These are phyloP conservation scores for Zeugodacus cucurbitae DNA, from an alignment of 1,140 invertebrate species.

Conservation along the genomic window DNA sequence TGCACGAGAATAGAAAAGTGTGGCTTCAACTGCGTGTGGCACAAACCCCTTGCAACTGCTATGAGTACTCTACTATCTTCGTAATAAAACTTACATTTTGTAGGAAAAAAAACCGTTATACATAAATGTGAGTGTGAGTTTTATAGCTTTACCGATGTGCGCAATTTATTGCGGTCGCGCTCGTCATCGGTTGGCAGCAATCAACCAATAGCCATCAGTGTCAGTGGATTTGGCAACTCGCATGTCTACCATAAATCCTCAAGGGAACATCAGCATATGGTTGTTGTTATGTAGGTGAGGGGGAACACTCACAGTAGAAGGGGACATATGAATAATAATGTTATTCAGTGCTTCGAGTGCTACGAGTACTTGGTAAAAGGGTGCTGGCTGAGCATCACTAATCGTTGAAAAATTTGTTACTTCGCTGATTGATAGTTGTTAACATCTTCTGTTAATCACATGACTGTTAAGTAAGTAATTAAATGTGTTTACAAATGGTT, in stretches of 20 bases:
- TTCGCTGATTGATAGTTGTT: slow-evolving; percentile 22
- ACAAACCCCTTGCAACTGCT: neutral
- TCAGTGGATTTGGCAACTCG: neutral
- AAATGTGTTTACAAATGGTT: neutral
- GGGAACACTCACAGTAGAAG: too few species aligned
- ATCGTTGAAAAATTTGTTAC: slow-evolving; percentile 35
- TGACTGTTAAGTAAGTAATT: neutral
- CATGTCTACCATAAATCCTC: neutral
- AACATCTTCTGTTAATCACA: neutral
- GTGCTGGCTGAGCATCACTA: neutral
- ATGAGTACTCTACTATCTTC: neutral
- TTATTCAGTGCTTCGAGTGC: neutral
- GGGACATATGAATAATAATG: neutral
- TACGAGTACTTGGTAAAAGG: neutral
- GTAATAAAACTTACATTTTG: neutral
- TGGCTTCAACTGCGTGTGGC: neutral
- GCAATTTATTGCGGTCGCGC: neutral
- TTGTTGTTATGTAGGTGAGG: neutral
- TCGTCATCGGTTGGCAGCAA: neutral
- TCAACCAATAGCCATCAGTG: neutral
- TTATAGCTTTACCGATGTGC: neutral
- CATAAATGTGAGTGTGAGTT: slow-evolving; percentile 2
- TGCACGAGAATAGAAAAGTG: neutral
- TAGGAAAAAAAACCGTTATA: too few species aligned
- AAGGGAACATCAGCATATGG: neutral